Evolutionary conservation across 2,797 vertebrate genomes (phyloP), one percentile per base, ranked within the genome.

Genomic region (Vespertilio murinus): DNA sequence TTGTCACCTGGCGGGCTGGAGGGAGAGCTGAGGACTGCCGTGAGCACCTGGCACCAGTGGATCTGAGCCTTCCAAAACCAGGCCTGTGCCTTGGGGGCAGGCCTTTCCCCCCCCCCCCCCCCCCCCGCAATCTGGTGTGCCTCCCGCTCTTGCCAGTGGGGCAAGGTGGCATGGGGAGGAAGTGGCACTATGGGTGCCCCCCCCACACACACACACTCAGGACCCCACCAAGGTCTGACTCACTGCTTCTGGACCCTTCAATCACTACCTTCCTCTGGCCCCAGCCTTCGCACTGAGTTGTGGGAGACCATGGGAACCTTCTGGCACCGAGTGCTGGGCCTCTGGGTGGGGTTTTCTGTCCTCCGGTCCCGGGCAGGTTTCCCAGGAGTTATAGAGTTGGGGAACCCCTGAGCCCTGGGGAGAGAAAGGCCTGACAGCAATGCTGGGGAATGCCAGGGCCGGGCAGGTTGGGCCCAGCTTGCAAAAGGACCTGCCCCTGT

Each of bases 1-100:
- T 87, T 75, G 74, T 94, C 78, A 82, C 82, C 73, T 81, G 87
- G 85, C 49, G 47, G 86, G 22, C 47, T 56, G 78, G 42, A 83
- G 47, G n/a, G 38, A 73, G 77, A 59, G 17, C 33, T 2, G 4
- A 22, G 49, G 35, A 56, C 80, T 74, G 38, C 16, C 45, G 6
- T 12, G 52, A 90, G 35, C 61, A 14, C 61, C 45, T 71, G 42
- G 6, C 18, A 17, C 40, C 45, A 25, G 45, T 69, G 49, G 30
- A 65, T 70, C 69, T n/a, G 47, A 84, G 74, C 16, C 30, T 22
- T 54, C 71, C n/a, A 17, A 9, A 75, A 89, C 45, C 33, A 67
- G 25, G 20, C 33, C 35, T 70, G 14, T n/a, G 67, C 38, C 4
- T 47, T 69, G 30, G 11, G 40, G 30, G 25, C 1, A 8, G 6